Base-by-base conservation (phyloP, 2,113 vertebrate genomes). In the Cyprichromis sp. region DNA sequence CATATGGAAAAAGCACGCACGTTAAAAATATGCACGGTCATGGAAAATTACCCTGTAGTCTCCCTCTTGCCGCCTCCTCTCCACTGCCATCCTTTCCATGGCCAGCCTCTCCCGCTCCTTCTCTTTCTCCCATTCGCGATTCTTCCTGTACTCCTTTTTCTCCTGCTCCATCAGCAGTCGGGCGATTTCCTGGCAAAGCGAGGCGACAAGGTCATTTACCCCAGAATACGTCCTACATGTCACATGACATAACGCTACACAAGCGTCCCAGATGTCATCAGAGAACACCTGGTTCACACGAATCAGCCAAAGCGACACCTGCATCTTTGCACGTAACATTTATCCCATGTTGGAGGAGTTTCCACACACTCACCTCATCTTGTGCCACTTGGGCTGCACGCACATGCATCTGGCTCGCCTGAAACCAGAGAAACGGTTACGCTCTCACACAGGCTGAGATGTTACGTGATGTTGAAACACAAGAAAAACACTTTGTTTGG, bases 101-200 rank as follows among this genome's bases (percentile, higher is more conserved):
- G 87, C 87, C 78, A 90, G 3, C 83, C 86, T 89, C 78, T 94
- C 94, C 29, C 59, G 88, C 52, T 95, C 95, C 38, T 91, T 92
- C 54, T 95, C 95, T 29, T 91, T 90, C 80, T 96, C 95, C 26
- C 84, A 85, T 0, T 91, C 97, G 91, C 36, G 97, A 17, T 91
- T 96, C 92, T 96, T 98, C 89, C 93, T 98, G 85, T 97, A 97
- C 81, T 97, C 97, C 89, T 96, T 97, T 90, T 98, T 98, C 92
- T 99, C 98, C 93, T 98, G 97, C 9, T 97, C 98, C 97, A 99
- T 98, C 81, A 99, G 82, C 89, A 97, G 95, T 9, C 98, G 97
- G 76, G 98, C 98, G 1, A 99, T 97, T 96, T 99, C 98, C 98
- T 99, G 89, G 11, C 80, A 78, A 11, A 79, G 24, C 4, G 3